Evolutionary conservation across 2,113 vertebrate genomes (phyloP).

Genomic region (Lichenostomus cassidix): DNA sequence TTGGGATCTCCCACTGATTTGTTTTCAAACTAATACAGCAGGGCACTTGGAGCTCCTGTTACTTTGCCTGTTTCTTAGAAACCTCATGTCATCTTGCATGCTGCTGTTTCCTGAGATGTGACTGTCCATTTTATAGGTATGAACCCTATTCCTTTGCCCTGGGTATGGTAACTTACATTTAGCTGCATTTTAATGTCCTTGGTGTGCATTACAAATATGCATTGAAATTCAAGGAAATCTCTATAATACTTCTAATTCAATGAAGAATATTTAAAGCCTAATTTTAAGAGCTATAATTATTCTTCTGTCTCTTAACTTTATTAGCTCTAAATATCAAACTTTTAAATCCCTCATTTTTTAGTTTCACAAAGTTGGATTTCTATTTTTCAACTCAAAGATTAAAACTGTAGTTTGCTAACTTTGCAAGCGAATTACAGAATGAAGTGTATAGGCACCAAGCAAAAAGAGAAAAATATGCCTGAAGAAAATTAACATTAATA

Average conservation of each 20-base stretch:
- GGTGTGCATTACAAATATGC: background rate
- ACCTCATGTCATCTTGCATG: background rate
- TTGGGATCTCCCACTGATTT: no score
- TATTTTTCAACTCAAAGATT: background rate
- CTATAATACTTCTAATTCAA: background rate
- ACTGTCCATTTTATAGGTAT: background rate
- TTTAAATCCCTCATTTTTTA: background rate
- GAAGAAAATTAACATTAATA: slow-evolving; percentile 13
- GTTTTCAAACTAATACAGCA: background rate
- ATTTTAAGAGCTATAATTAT: background rate
- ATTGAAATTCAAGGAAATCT: background rate
- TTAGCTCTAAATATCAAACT: background rate
- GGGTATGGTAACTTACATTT: background rate
- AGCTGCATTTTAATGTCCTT: background rate
- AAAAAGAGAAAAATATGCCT: background rate
- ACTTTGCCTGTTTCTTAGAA: background rate
- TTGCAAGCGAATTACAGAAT: background rate
- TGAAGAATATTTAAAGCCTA: background rate
- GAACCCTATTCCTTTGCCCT: background rate
- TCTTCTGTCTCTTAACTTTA: background rate
- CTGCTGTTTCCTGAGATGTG: background rate
- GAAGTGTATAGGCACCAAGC: background rate
- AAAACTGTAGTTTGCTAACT: background rate
- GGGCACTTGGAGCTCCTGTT: background rate
- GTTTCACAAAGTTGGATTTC: background rate